Conservation (phyloP, 2,113 vertebrate genomes). For the Ursus arctos region DNA sequence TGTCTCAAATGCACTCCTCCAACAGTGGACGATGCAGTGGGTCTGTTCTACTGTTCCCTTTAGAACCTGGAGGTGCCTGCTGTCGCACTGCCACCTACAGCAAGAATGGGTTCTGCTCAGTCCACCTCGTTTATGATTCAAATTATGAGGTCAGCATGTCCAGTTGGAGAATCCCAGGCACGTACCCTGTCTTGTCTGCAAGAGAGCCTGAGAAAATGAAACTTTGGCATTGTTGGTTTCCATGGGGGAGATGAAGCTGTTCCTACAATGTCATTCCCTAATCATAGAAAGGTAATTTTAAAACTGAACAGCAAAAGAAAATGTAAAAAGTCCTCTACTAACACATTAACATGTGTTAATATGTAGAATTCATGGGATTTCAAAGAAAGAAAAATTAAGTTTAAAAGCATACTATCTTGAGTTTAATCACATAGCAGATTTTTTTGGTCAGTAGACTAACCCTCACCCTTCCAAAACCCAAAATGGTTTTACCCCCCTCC, state of each 20-base stretch:
- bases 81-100: fast-evolving
- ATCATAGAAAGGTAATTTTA: background rate
- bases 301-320: background rate
- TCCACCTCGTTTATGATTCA: fast-evolving
- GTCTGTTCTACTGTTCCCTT: fast-evolving
- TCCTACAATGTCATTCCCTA: too few relatives aligned
- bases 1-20: fast-evolving
- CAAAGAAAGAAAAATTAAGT: background rate
- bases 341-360: background rate
- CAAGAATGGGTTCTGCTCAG: background rate
- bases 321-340: fast-evolving
- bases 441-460: background rate
- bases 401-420: background rate
- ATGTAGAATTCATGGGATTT: background rate
- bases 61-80: too few relatives aligned
- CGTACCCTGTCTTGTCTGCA: fast-evolving
- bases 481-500: fast-evolving
- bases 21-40: fast-evolving
- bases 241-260: background rate
- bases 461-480: background rate
- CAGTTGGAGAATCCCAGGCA: background rate
- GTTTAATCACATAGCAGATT: background rate
- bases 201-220: background rate
- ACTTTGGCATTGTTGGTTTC: fast-evolving
- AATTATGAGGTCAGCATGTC: background rate